phyloP scores from a whole-genome alignment of 1,140 invertebrate species.

The Schlechtendalia chinensis region DNA sequence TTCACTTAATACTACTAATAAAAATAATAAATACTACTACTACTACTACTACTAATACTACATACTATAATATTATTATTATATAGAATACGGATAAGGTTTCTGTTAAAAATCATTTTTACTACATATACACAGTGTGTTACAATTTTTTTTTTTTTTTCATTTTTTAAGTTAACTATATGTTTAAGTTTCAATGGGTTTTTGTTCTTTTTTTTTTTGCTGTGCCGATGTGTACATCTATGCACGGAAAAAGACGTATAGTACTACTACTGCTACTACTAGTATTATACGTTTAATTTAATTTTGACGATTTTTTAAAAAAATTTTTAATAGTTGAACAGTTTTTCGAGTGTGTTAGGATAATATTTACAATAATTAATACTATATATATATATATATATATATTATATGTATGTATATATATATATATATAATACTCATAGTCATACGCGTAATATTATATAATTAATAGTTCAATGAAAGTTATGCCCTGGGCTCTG shows the following conservation, averaged over 20 bases:
- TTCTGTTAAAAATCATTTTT: constrained; percentile 37
- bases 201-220: constrained; percentile 16
- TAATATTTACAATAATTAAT: constrained; percentile 43
- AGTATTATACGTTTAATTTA: constrained; percentile 24
- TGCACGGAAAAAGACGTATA: constrained; percentile 15
- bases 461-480: constrained; percentile 41
- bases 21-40: background rate
- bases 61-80: constrained; percentile 14
- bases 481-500: constrained; percentile 43
- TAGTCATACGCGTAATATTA: constrained; percentile 43
- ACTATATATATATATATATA: background rate
- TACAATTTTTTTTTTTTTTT: constrained; percentile 7
- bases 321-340: constrained; percentile 38
- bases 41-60: constrained; percentile 5
- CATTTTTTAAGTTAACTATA: constrained; percentile 19
- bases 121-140: constrained; percentile 38
- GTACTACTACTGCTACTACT: constrained; percentile 2
- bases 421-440: constrained; percentile 13
- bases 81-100: constrained; percentile 39
- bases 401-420: background rate
- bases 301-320: constrained; percentile 21
- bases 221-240: constrained; percentile 8
- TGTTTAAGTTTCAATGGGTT: constrained; percentile 32
- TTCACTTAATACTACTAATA: constrained; percentile 9
- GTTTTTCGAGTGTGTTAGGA: constrained; percentile 48